Conservation (phyloP, 2,113 vertebrate genomes). For the Calidris pugnax region DNA sequence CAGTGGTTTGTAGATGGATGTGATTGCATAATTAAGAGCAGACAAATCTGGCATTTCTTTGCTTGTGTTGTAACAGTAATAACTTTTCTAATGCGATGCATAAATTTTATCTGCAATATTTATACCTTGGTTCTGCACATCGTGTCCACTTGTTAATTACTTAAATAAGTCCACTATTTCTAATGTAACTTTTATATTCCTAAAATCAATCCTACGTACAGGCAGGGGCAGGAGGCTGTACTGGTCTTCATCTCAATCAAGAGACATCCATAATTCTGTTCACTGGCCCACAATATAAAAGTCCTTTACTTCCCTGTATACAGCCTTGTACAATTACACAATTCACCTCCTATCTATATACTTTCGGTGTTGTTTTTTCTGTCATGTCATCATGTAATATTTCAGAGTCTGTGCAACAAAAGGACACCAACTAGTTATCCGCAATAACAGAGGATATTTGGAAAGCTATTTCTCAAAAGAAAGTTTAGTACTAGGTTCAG, state of each 20-base stretch:
- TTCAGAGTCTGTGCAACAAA: neutral
- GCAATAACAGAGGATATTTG: neutral
- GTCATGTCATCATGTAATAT: neutral
- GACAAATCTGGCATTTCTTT: neutral
- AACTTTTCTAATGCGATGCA: neutral
- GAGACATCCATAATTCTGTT: accelerated
- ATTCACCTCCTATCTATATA: neutral
- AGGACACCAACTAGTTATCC: neutral
- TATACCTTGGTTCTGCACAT: neutral
- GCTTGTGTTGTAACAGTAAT: neutral
- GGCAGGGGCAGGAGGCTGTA: neutral
- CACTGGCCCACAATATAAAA: neutral
- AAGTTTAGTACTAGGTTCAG: neutral
- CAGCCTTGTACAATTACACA: neutral
- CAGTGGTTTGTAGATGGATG: neutral
- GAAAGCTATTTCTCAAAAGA: neutral
- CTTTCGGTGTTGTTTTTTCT: neutral
- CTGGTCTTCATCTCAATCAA: neutral
- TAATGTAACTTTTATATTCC: neutral
- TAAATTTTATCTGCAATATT: neutral
- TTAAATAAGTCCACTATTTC: neutral
- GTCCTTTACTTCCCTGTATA: neutral
- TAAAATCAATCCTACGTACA: neutral
- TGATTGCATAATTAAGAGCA: neutral
- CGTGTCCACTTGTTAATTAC: neutral